Evolutionary conservation across 1,140 invertebrate genomes (phyloP).

Genomic region (Drosophila equinoxialis): DNA sequence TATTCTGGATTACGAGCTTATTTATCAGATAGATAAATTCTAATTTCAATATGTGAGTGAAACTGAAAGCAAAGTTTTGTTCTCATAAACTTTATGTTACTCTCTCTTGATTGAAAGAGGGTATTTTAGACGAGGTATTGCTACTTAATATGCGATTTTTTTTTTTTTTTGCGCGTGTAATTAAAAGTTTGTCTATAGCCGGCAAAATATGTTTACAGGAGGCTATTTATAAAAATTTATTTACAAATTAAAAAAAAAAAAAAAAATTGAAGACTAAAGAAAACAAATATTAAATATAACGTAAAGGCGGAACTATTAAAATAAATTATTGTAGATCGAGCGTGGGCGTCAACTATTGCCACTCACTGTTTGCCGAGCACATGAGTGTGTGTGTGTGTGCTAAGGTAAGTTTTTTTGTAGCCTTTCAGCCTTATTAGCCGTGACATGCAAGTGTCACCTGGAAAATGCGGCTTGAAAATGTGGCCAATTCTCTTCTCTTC

Average conservation of each 20-base stretch:
- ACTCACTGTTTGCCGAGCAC: conserved; percentile 22
- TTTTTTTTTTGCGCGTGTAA: conserved; percentile 43
- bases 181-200: conserved; percentile 50
- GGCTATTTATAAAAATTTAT: conserved; percentile 63
- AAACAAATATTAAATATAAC: conserved; percentile 61
- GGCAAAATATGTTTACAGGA: conserved; percentile 25
- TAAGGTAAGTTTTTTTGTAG: conserved; percentile 1
- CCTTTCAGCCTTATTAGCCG: conserved; percentile 16
- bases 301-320: conserved; percentile 76
- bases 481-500: not conserved
- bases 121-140: not conserved
- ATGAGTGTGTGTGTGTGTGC: not conserved
- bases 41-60: not conserved
- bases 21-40: not conserved
- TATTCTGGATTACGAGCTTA: not conserved
- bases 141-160: conserved; percentile 10
- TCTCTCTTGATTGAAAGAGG: not conserved
- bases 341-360: conserved; percentile 45
- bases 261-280: conserved; percentile 16
- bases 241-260: conserved; percentile 37
- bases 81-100: too few species aligned
- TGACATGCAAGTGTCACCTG: conserved; percentile 21
- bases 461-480: conserved; percentile 36
- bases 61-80: too few species aligned
- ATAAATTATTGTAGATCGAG: conserved; percentile 67